phyloP scores from a whole-genome alignment of 2,113 vertebrate genomes.

The Myotis lucifugus region DNA sequence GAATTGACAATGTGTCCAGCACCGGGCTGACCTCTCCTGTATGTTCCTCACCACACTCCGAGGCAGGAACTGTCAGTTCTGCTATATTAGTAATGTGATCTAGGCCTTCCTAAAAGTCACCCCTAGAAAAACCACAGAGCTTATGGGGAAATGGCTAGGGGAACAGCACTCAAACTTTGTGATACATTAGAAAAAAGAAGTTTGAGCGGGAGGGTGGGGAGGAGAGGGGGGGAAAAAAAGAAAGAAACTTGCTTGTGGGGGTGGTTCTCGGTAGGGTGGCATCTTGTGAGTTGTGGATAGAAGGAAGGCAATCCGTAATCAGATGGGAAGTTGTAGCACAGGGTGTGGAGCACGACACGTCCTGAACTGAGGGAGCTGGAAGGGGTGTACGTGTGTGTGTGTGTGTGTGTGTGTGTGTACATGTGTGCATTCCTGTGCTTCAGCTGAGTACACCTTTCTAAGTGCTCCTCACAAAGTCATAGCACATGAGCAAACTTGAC shows the following conservation, averaged over 20 bases:
- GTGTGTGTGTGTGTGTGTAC: no score
- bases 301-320: background rate
- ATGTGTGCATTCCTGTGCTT: background rate
- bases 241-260: background rate
- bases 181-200: background rate
- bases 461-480: background rate
- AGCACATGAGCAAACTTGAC: slow-evolving; percentile 9
- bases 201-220: background rate
- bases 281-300: background rate
- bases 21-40: background rate
- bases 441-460: background rate
- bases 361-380: background rate
- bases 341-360: background rate
- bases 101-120: background rate
- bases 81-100: background rate
- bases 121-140: background rate
- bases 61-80: background rate
- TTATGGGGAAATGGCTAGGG: background rate
- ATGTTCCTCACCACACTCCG: background rate
- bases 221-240: background rate
- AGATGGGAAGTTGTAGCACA: background rate
- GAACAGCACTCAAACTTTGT: background rate
- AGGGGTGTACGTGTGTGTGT: background rate
- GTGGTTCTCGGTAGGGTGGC: background rate
- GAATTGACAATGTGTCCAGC: background rate